These are phyloP conservation scores for Dermolepida albohirtum DNA, from an alignment of 2,888 invertebrate species.

Conservation along the genomic window DNA sequence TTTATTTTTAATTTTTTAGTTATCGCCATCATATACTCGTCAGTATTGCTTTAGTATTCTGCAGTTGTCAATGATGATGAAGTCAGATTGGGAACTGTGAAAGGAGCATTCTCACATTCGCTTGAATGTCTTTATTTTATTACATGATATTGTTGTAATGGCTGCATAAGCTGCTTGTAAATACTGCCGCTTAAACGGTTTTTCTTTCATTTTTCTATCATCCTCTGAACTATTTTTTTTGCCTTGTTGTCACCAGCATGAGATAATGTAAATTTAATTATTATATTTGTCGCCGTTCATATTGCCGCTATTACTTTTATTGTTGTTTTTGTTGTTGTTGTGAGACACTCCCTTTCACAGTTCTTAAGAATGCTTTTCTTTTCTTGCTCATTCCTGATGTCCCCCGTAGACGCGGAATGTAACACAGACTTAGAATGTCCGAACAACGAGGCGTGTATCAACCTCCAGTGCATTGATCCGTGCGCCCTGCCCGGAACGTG, in stretches of 20 bases:
- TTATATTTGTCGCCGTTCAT: slow-evolving; percentile 27
- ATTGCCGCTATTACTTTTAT: slow-evolving; percentile 67
- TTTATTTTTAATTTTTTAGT: slow-evolving; percentile 29
- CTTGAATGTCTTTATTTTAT: slow-evolving; percentile 56
- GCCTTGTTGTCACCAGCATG: slow-evolving; percentile 61
- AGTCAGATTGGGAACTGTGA: slow-evolving; percentile 83
- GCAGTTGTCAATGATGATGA: slow-evolving; percentile 55
- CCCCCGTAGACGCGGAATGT: slow-evolving; percentile 74
- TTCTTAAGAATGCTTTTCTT: slow-evolving; percentile 83
- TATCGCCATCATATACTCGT: slow-evolving; percentile 25
- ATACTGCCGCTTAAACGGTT: slow-evolving; percentile 70
- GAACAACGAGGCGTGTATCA: slow-evolving; percentile 91
- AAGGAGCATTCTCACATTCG: slow-evolving; percentile 80
- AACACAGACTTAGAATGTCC: slow-evolving; percentile 92
- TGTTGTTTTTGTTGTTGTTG: slow-evolving; percentile 53
- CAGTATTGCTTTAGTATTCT: slow-evolving; percentile 22
- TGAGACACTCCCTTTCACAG: slow-evolving; percentile 82
- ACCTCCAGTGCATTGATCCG: slow-evolving; percentile 91
- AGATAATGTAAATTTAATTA: slow-evolving; percentile 41
- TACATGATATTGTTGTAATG: slow-evolving; percentile 51
- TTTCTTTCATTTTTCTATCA: slow-evolving; percentile 65
- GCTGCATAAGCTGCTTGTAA: slow-evolving; percentile 64
- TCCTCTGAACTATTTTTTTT: slow-evolving; percentile 61
- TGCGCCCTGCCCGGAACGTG: slow-evolving; percentile 90
- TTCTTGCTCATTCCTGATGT: slow-evolving; percentile 62